A percentile compares a stretch with the other conserved stretches of the same genome.
Evolutionary conservation across 2,888 invertebrate species (phyloP).

Genomic region (Ichneumoninae sp.): DNA sequence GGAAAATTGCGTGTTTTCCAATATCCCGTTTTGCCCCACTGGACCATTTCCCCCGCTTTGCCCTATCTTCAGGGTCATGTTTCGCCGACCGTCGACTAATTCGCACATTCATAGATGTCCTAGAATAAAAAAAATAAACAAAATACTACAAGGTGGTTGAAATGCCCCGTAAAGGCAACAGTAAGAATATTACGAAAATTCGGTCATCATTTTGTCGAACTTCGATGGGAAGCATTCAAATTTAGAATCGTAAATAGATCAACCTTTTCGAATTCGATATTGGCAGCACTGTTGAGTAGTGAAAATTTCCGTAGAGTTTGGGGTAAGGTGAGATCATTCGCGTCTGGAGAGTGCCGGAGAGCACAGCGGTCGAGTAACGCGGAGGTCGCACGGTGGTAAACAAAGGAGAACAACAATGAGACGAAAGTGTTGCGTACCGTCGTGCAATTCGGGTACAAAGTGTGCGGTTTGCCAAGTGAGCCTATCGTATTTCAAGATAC

Average conservation of each 20-base stretch:
- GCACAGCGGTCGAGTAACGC: slow-evolving; percentile 6
- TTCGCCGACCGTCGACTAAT: not conserved
- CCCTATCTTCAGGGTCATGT: too few relatives aligned
- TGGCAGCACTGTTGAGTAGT: not conserved
- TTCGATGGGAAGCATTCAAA: not conserved
- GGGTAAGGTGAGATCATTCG: not conserved
- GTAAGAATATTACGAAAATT: not conserved
- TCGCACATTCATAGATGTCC: not conserved
- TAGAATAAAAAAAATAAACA: not conserved
- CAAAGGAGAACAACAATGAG: slow-evolving; percentile 21
- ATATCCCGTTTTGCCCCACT: too few relatives aligned
- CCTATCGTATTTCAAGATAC: slow-evolving; percentile 54
- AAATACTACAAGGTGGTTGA: not conserved
- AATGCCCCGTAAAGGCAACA: not conserved
- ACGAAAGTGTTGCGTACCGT: slow-evolving; percentile 62
- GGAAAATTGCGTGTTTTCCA: too few relatives aligned
- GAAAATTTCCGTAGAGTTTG: not conserved
- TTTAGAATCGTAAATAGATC: not conserved
- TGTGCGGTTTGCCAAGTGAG: slow-evolving; percentile 55
- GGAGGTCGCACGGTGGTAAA: not conserved
- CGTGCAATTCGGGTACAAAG: slow-evolving; percentile 52
- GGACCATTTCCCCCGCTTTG: too few relatives aligned
- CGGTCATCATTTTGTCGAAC: not conserved
- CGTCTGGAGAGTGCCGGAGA: not conserved
- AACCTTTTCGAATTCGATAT: not conserved